These are phyloP conservation scores for Potamarius usumacintae DNA, from an alignment of 2,113 vertebrate genomes.

Conservation along the genomic window DNA sequence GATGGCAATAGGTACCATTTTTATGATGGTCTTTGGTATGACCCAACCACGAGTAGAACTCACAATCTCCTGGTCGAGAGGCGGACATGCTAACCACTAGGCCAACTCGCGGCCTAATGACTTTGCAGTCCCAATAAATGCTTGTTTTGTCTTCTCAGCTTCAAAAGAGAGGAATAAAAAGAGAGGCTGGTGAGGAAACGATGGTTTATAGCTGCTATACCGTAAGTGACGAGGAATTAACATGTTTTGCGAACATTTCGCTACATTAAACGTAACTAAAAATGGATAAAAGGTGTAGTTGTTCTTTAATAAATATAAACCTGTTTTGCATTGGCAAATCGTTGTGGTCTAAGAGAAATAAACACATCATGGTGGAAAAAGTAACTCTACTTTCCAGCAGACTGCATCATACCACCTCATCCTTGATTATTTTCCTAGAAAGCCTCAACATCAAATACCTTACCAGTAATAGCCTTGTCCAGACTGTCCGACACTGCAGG, in stretches of 20 bases:
- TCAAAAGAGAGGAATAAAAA: background rate
- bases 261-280: background rate
- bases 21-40: too few relatives aligned
- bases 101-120: too few relatives aligned
- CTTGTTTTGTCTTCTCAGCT: too few relatives aligned
- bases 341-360: background rate
- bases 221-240: background rate
- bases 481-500: slow-evolving; percentile 91
- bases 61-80: too few relatives aligned
- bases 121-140: too few relatives aligned
- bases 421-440: background rate
- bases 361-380: background rate
- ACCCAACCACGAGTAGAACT: too few relatives aligned
- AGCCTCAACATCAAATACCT: background rate
- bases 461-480: slow-evolving; percentile 96
- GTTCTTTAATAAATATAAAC: background rate
- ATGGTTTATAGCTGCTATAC: background rate
- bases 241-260: background rate
- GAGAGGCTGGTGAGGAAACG: background rate
- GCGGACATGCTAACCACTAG: too few relatives aligned
- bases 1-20: too few relatives aligned
- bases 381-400: too few relatives aligned
- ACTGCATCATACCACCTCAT: background rate
- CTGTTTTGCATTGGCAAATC: background rate
- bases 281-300: background rate